A percentile compares a stretch with the other conserved stretches of the same genome.
Evolutionary conservation across 2,888 invertebrate genomes (phyloP).

Genomic region (Stenoptilia bipunctidactyla): DNA sequence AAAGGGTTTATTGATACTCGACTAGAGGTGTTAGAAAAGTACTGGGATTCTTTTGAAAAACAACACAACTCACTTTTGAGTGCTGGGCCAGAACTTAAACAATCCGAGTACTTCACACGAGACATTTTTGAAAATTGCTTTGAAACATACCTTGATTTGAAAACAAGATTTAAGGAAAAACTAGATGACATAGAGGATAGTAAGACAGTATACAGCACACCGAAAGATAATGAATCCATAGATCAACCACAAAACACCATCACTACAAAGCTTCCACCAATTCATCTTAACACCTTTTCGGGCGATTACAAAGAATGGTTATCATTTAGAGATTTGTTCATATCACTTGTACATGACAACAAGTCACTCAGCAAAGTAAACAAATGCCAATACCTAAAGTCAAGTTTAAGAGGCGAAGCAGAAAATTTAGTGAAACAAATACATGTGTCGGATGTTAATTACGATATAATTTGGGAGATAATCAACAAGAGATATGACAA

Average conservation of each 20-base stretch:
- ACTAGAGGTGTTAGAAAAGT: conserved; percentile 1
- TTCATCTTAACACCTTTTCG: conserved; percentile 14
- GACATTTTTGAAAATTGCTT: not conserved
- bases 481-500: conserved; percentile 16
- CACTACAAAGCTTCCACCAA: conserved; percentile 12
- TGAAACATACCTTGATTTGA: conserved; percentile 1
- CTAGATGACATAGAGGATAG: not conserved
- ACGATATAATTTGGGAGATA: conserved; percentile 14
- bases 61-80: not conserved
- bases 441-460: conserved; percentile 14
- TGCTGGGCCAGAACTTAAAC: not conserved
- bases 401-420: conserved; percentile 14
- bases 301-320: conserved; percentile 17
- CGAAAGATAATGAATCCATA: not conserved
- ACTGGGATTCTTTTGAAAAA: conserved; percentile 1
- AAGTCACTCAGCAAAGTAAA: conserved; percentile 8
- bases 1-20: conserved; percentile 2
- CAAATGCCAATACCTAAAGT: conserved; percentile 18
- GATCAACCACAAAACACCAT: not conserved
- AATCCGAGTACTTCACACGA: conserved; percentile 1
- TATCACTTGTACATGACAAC: conserved; percentile 5
- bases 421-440: conserved; percentile 13
- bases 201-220: not conserved
- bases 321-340: conserved; percentile 15
- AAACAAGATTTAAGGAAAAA: conserved; percentile 1